A percentile compares a stretch with the other conserved stretches of the same genome.
phyloP scores from a whole-genome alignment of 2,888 invertebrate species.

The Gnatocerus cornutus region DNA sequence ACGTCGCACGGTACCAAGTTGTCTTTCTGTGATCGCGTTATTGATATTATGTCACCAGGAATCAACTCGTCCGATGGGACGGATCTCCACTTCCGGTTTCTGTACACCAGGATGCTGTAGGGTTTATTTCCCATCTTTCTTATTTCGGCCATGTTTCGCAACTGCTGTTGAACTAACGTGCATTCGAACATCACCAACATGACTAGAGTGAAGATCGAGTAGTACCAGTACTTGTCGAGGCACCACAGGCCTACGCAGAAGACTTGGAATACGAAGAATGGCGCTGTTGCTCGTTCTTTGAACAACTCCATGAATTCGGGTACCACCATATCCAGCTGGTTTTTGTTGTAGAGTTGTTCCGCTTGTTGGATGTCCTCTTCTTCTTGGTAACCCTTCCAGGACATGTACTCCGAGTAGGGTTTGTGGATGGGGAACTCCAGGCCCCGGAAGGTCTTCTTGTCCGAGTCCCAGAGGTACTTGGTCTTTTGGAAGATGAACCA shows the following conservation, averaged over 20 bases:
- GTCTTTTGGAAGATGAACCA: constrained; percentile 99
- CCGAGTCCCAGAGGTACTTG: constrained; percentile 92
- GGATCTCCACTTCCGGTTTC: constrained; percentile 92
- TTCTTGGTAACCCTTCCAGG: constrained; percentile 90
- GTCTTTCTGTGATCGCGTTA: constrained; percentile 91
- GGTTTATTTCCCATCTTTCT: constrained; percentile 99
- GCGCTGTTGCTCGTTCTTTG: constrained; percentile 97
- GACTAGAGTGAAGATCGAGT: constrained; percentile 95
- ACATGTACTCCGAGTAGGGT: constrained; percentile 81
- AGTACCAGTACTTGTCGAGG: constrained; percentile 99
- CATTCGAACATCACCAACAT: constrained; percentile 98
- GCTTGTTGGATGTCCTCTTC: constrained; percentile 85
- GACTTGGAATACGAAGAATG: constrained; percentile 99
- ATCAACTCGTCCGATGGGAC: constrained; percentile 90
- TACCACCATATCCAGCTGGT: constrained; percentile 90
- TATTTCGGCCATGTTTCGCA: constrained; percentile 98
- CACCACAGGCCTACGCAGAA: constrained; percentile 99
- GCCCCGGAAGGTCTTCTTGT: constrained; percentile 86
- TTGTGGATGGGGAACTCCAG: constrained; percentile 89
- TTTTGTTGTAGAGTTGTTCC: constrained; percentile 90
- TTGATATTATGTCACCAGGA: constrained; percentile 97
- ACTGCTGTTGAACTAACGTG: constrained; percentile 97
- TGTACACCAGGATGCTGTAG: constrained; percentile 90
- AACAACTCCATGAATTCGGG: constrained; percentile 98
- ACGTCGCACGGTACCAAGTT: constrained; percentile 97